These are phyloP conservation scores for Abramis brama DNA, from an alignment of 2,113 vertebrate species.

Conservation along the genomic window DNA sequence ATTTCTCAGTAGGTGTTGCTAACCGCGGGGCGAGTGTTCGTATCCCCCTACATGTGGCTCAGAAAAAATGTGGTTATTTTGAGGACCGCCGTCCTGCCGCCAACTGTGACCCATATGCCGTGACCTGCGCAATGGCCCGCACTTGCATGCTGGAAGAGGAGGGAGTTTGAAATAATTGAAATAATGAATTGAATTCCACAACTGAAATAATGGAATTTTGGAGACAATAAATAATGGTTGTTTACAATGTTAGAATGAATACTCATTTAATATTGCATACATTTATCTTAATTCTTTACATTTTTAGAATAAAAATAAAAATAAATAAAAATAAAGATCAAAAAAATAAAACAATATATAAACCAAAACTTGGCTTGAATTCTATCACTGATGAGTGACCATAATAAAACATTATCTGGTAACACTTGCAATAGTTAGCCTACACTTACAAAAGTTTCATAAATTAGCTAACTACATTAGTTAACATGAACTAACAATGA, in stretches of 20 bases:
- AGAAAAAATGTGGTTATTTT: slow-evolving; percentile 72
- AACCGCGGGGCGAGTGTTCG: slow-evolving; percentile 75
- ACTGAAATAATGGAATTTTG: neutral
- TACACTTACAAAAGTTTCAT: no score
- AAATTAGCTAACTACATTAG: no score
- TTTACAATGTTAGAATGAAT: neutral
- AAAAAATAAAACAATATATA: neutral
- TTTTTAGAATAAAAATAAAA: neutral
- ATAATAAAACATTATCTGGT: no score
- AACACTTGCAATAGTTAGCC: no score
- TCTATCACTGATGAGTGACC: neutral
- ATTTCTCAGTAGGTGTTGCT: slow-evolving; percentile 76
- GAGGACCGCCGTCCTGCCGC: slow-evolving; percentile 77
- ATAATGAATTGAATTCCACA: neutral
- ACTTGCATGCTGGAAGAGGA: slow-evolving; percentile 69
- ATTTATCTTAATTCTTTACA: neutral
- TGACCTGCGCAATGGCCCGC: slow-evolving; percentile 73
- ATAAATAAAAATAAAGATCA: neutral
- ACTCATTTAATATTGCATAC: neutral
- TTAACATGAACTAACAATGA: no score
- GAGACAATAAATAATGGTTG: neutral
- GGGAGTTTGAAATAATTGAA: neutral
- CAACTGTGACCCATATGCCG: slow-evolving; percentile 80
- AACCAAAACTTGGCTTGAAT: neutral
- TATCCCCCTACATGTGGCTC: slow-evolving; percentile 73